A percentile compares a stretch with the other conserved stretches of the same genome.
These are phyloP conservation scores for Buathra laborator DNA, from an alignment of 2,888 invertebrate genomes.

Conservation along the genomic window DNA sequence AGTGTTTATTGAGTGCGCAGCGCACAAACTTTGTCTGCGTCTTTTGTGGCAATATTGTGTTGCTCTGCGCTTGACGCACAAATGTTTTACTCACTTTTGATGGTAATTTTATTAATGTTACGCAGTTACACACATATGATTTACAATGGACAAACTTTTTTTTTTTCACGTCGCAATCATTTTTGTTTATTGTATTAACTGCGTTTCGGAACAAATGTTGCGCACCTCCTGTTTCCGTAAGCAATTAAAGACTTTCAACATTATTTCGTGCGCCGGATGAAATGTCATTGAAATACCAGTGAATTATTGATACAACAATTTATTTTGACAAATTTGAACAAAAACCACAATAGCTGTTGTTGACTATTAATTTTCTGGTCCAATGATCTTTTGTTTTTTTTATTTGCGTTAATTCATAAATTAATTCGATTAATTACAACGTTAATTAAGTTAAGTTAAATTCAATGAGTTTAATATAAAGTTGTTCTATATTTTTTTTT, in stretches of 20 bases:
- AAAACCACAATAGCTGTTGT: not conserved
- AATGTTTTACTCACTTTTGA: too few relatives aligned
- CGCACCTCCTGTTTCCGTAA: too few relatives aligned
- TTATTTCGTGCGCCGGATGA: not conserved
- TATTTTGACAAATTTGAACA: not conserved
- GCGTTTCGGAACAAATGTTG: too few relatives aligned
- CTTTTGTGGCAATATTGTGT: too few relatives aligned
- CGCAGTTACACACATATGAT: too few relatives aligned
- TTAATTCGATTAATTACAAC: not conserved
- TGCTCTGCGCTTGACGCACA: too few relatives aligned
- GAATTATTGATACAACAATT: not conserved
- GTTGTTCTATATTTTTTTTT: not conserved
- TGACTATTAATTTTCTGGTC: not conserved
- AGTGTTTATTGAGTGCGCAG: too few relatives aligned
- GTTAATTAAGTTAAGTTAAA: not conserved
- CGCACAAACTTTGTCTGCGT: too few relatives aligned
- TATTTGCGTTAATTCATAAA: not conserved
- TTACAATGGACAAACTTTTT: too few relatives aligned
- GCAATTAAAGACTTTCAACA: not conserved
- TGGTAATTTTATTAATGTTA: too few relatives aligned
- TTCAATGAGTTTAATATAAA: not conserved
- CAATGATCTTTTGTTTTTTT: not conserved
- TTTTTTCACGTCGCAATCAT: too few relatives aligned
- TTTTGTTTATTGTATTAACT: too few relatives aligned
- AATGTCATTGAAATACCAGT: not conserved